phyloP scores from a whole-genome alignment of 2,797 vertebrate genomes.

The Oceanodroma leucorhoa region DNA sequence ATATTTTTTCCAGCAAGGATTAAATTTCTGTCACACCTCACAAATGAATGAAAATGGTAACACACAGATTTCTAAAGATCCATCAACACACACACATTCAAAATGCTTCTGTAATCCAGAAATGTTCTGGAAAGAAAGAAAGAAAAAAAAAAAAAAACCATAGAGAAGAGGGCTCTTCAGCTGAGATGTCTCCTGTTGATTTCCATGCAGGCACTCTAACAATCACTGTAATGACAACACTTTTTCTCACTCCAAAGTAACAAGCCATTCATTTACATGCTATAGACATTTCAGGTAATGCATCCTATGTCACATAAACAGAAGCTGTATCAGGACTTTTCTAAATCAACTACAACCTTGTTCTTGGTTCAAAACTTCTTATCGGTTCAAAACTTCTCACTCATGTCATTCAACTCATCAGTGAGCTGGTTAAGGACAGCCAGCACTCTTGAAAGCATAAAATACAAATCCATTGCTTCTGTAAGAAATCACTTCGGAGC shows the following conservation, averaged over 20 bases:
- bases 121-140: neutral
- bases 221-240: neutral
- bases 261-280: neutral
- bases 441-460: neutral
- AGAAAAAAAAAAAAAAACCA: no score
- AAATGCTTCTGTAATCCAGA: neutral
- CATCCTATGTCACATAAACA: neutral
- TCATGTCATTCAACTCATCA: neutral
- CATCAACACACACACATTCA: no score
- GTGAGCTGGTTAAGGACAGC: neutral
- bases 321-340: neutral
- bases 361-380: neutral
- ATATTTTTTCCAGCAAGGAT: neutral
- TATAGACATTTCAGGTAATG: neutral
- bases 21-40: neutral
- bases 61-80: neutral
- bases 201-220: neutral
- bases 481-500: neutral
- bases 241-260: neutral
- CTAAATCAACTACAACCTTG: neutral
- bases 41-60: neutral
- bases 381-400: neutral
- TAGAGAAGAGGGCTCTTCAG: neutral
- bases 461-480: neutral
- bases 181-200: neutral